A percentile compares a stretch with the other conserved stretches of the same genome.
Evolutionary conservation across 1,140 invertebrate species (phyloP).

Genomic region (Phthorimaea operculella): DNA sequence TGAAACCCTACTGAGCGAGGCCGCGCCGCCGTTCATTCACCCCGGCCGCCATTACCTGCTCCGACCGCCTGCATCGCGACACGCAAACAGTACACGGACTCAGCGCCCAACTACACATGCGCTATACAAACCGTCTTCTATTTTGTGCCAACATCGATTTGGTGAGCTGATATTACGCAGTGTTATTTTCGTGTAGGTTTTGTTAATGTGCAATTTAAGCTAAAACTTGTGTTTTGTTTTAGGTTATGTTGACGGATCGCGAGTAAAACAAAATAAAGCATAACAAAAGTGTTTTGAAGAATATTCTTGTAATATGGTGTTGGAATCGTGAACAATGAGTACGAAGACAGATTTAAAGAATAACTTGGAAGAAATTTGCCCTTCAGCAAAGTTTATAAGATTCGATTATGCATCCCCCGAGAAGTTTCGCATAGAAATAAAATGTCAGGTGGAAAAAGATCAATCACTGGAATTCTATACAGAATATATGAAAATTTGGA

Average conservation of each 20-base stretch:
- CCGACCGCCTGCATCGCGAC: neutral
- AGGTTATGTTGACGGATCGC: neutral
- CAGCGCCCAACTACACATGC: conserved; percentile 7
- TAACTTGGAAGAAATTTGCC: conserved; percentile 18
- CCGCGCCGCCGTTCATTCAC: conserved; percentile 1
- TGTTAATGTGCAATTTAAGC: neutral
- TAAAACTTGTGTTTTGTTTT: neutral
- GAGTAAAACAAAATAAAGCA: too few relatives aligned
- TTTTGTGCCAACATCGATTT: neutral
- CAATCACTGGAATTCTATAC: conserved; percentile 9
- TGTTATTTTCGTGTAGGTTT: neutral
- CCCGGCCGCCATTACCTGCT: conserved; percentile 4
- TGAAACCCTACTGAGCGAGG: conserved; percentile 6
- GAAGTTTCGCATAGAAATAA: conserved; percentile 16
- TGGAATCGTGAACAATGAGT: conserved; percentile 9
- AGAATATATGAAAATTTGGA: conserved; percentile 17
- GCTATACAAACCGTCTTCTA: neutral
- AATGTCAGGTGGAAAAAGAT: conserved; percentile 13
- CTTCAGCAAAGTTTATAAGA: conserved; percentile 10
- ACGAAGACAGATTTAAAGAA: conserved; percentile 16
- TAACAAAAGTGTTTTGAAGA: too few relatives aligned
- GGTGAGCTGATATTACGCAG: neutral
- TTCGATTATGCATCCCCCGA: conserved; percentile 19
- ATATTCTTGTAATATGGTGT: neutral
- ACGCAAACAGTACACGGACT: conserved; percentile 10